Percentiles rank a stretch among this genome's conserved stretches.
Conservation (phyloP, 1,140 invertebrate genomes). For the Liolophura sinensis region DNA sequence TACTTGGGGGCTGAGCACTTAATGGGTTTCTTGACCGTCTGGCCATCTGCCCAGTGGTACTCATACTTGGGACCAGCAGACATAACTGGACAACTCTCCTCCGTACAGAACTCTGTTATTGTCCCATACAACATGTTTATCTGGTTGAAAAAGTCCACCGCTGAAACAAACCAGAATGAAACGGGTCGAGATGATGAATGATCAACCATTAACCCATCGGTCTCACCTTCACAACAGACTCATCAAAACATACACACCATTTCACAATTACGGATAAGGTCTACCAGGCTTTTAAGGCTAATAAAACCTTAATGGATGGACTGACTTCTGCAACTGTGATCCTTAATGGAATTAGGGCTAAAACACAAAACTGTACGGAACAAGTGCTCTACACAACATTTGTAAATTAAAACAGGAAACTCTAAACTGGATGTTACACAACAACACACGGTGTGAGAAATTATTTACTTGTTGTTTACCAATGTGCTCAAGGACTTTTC, state of each 20-base stretch:
- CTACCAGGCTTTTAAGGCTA: too few species aligned
- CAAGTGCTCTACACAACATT: neutral
- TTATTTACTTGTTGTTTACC: neutral
- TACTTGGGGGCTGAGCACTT: slow-evolving; percentile 99
- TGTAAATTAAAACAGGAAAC: neutral
- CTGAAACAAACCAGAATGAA: slow-evolving; percentile 64
- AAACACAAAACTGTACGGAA: too few species aligned
- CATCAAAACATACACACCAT: too few species aligned
- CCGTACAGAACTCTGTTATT: slow-evolving; percentile 98
- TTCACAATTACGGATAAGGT: too few species aligned
- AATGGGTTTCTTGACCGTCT: slow-evolving; percentile 97
- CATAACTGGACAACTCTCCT: slow-evolving; percentile 98
- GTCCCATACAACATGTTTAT: slow-evolving; percentile 99
- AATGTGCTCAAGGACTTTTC: neutral
- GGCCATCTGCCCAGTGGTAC: slow-evolving; percentile 99
- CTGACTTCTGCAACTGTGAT: too few species aligned
- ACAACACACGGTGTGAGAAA: neutral
- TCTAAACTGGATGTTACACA: too few species aligned
- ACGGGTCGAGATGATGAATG: too few species aligned
- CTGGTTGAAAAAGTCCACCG: slow-evolving; percentile 99
- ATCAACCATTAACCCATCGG: too few species aligned
- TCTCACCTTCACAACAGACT: too few species aligned
- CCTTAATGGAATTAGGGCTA: too few species aligned
- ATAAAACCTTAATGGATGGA: too few species aligned
- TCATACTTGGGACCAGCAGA: slow-evolving; percentile 95